These are phyloP conservation scores for Phaetusa simplex DNA, from an alignment of 2,113 vertebrate genomes.

Conservation along the genomic window DNA sequence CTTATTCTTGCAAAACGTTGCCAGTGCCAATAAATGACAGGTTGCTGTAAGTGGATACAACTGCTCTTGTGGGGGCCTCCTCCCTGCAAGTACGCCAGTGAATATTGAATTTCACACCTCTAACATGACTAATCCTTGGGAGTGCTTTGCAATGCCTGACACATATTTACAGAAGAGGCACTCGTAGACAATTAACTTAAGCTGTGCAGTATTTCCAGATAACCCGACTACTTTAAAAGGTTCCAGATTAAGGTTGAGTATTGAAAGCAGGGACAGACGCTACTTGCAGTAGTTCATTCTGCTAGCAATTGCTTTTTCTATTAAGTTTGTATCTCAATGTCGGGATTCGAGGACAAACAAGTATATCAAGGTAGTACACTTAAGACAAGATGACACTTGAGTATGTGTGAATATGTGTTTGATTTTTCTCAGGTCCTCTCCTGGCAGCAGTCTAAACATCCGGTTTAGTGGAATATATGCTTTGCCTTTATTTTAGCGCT, in stretches of 20 bases:
- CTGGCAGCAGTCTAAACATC: not conserved
- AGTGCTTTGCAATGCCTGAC: not conserved
- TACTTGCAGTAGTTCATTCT: not conserved
- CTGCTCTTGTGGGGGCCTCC: not conserved
- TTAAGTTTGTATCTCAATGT: not conserved
- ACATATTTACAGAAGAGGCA: not conserved
- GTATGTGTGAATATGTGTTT: not conserved
- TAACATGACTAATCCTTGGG: not conserved
- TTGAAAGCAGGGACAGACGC: rapidly evolving
- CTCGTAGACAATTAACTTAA: conserved; percentile 1
- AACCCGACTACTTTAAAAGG: not conserved
- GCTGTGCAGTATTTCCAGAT: not conserved
- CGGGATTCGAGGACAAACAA: not conserved
- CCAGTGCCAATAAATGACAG: not conserved
- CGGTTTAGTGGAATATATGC: not conserved
- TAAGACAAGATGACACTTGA: not conserved
- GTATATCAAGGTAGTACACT: not conserved
- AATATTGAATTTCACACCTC: conserved; percentile 32
- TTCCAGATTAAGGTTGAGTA: not conserved
- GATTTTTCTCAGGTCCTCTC: not conserved
- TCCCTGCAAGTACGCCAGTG: not conserved
- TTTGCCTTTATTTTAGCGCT: not conserved
- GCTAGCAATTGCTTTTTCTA: not conserved
- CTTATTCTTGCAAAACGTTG: not conserved
- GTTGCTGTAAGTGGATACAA: not conserved